Evolutionary conservation across 2,113 vertebrate species (phyloP).

Genomic region (Podilymbus podiceps): DNA sequence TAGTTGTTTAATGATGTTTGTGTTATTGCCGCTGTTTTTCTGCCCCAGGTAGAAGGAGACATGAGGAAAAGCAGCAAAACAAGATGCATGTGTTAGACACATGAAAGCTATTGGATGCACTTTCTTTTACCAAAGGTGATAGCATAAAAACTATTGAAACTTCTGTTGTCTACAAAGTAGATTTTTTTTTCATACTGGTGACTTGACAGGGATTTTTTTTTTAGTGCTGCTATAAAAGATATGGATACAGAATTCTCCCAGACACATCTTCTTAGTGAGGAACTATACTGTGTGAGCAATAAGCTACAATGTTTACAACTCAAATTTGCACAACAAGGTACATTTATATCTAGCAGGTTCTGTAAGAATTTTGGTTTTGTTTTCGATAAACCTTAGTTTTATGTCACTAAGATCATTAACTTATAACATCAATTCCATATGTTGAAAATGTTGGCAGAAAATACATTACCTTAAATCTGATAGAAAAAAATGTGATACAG

Average conservation of each 20-base stretch:
- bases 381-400: background rate
- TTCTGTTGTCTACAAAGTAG: background rate
- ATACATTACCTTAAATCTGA: background rate
- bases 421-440: conserved; percentile 28
- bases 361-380: conserved; percentile 20
- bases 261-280: background rate
- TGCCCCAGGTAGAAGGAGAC: background rate
- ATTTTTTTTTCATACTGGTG: background rate
- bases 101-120: background rate
- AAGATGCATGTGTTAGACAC: background rate
- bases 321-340: background rate
- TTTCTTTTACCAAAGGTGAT: background rate
- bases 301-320: background rate
- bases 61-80: background rate
- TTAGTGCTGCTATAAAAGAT: background rate
- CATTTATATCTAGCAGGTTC: background rate
- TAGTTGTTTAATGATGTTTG: background rate
- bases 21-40: background rate
- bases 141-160: background rate
- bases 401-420: background rate
- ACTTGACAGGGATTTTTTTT: background rate
- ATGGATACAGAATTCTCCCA: background rate
- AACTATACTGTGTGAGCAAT: background rate
- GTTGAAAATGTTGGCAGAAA: conserved; percentile 35
- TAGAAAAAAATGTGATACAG: conserved; percentile 8